Base-by-base conservation (phyloP, 2,113 vertebrate species). In the Urocitellus parryii region DNA sequence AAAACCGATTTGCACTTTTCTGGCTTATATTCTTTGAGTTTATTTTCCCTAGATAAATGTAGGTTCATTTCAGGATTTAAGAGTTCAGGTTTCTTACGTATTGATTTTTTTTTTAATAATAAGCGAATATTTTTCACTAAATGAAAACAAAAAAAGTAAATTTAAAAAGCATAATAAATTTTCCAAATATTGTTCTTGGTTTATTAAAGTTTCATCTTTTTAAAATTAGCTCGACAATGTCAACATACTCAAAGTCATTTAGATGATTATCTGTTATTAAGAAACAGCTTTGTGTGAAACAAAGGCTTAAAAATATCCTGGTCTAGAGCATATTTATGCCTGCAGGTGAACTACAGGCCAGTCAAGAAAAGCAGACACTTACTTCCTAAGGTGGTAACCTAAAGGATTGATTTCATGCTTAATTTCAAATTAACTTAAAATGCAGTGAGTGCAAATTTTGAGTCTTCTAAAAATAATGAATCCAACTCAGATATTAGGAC, bases 1-100 rank as follows among this genome's bases (percentile, higher is more conserved):
- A 93, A 98, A 98, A 98, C 96, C 53, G 88, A 94, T 97, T 98
- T 97, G 95, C 61, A 61, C 78, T 97, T 97, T 97, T 39, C 39
- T 96, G n/a, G 80, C 97, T 97, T 95, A 67, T 94, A 96, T 70
- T 95, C 76, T 97, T 97, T 85, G 83, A 14, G 95, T 97, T 96
- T 91, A 77, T 96, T 97, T 94, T 94, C 72, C 78, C 78, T 88
- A 90, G 48, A 92, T 96, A 77, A 94, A 89, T 92, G 24, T 90
- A 89, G 58, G n/a, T 76, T 97, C 77, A 96, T 88, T 80, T 86
- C 74, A 81, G 96, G 78, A 97, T 95, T 88, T 94, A 95, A 76
- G 67, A 93, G 53, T 93, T 95, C 32, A 92, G 5, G 78, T 94
- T 96, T 97, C 76, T 92, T 67, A 89, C 58, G 73, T 24, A 90